These are phyloP conservation scores for Mya arenaria DNA, from an alignment of 1,140 invertebrate genomes.

Conservation along the genomic window DNA sequence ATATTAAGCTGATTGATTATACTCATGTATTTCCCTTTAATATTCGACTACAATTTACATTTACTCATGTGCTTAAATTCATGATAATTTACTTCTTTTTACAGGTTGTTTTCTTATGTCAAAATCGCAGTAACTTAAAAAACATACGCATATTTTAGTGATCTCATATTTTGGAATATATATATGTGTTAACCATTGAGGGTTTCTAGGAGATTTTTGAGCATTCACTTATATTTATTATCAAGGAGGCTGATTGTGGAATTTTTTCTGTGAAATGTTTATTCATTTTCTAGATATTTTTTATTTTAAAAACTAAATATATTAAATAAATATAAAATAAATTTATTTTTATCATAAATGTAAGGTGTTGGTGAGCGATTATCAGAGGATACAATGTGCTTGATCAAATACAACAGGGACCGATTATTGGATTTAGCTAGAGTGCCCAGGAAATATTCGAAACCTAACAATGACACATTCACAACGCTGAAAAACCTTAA, in stretches of 20 bases:
- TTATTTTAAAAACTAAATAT: slow-evolving; percentile 13
- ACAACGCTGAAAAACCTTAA: slow-evolving; percentile 31
- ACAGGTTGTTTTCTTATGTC: too few species aligned
- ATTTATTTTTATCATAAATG: neutral
- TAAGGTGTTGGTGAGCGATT: slow-evolving; percentile 11
- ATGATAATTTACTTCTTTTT: too few species aligned
- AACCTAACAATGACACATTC: slow-evolving; percentile 11
- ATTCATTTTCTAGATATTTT: slow-evolving; percentile 31
- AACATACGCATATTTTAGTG: too few species aligned
- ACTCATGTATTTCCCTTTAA: too few species aligned
- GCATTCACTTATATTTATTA: slow-evolving; percentile 2
- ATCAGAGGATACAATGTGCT: slow-evolving; percentile 12
- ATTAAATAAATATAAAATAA: slow-evolving; percentile 7
- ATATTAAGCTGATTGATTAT: too few species aligned
- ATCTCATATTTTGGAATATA: too few species aligned
- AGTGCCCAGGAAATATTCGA: slow-evolving; percentile 25
- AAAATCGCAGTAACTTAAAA: too few species aligned
- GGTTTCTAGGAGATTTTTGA: slow-evolving; percentile 11
- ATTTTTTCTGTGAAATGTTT: slow-evolving; percentile 16
- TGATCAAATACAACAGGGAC: slow-evolving; percentile 17
- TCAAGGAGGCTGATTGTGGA: slow-evolving; percentile 16
- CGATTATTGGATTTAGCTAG: too few species aligned
- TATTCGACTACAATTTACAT: too few species aligned
- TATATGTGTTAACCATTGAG: too few species aligned
- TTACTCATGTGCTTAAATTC: too few species aligned